Conservation (phyloP, 2,888 invertebrate genomes). For the Caenorhabditis auriculariae region DNA sequence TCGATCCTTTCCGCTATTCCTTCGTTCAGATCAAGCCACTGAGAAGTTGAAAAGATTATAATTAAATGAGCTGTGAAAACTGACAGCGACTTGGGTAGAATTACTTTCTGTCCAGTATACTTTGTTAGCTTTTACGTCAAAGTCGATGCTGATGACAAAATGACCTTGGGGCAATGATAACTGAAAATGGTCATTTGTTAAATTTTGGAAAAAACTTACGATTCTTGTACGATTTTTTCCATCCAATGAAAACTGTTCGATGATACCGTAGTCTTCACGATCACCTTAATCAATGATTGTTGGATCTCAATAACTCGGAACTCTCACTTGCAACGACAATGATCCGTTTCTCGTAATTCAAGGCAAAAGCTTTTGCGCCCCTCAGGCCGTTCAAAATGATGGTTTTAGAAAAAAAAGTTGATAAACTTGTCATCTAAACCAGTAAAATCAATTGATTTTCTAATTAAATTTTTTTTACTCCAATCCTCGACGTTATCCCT, state of each 20-base stretch:
- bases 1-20: too few species aligned
- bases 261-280: not conserved
- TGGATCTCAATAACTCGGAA: not conserved
- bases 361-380: not conserved
- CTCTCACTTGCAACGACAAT: not conserved
- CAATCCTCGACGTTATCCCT: not conserved
- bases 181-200: too few species aligned
- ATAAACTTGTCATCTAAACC: slow-evolving; percentile 2
- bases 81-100: not conserved
- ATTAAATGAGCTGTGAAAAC: too few species aligned
- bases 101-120: slow-evolving; percentile 1
- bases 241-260: not conserved
- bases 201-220: not conserved
- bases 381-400: not conserved
- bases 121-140: not conserved
- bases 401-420: not conserved
- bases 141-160: not conserved
- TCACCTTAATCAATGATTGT: not conserved
- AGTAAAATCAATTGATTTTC: too few species aligned
- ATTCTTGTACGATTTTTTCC: not conserved
- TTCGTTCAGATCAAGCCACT: too few species aligned
- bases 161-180: not conserved
- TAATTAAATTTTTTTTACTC: too few species aligned
- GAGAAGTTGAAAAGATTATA: too few species aligned
- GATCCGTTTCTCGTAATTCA: not conserved